Base-by-base conservation (phyloP, 1,140 invertebrate genomes). In the Hylaeus volcanicus region DNA sequence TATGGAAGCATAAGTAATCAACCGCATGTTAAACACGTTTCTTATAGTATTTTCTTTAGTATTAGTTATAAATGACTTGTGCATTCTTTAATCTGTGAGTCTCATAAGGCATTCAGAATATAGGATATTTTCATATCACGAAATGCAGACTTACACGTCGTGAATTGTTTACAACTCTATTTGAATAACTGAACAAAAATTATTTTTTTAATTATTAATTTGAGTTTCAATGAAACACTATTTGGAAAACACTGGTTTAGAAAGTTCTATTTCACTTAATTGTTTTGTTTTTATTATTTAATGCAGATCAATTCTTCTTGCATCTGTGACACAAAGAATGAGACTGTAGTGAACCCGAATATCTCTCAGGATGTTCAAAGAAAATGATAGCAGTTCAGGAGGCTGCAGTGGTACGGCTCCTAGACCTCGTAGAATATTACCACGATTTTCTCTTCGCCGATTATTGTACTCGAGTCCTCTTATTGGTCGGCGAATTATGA, bases 391-490 rank as follows among this genome's bases (percentile, higher is more conserved):
- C 79, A 89, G 80, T 60, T 72, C 88, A 61, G 88, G 86, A 81
- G 88, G 89, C 70, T 92, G 92, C 80, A 92, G 89, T 60, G 86
- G 84, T 53, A 88, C 82, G 68, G 86, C 86, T 79, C 74, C 90
- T 5, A 90, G 92, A 82, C 88, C 90, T 69, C 87, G 91, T 48
- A 86, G 92, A 86, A 66, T 92, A 53, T 91, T 93, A 82, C 91
- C 94, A 61, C 89, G 94, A 68, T 94, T 95, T 88, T 94, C 94
- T 8, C 85, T 95, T 9, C 88, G 94, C 15, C 88, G 94, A 82
- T 87, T 95, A 5, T 89, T 94, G 5, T 94, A 94, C 76, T 92
- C 94, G 6, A 94, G 93, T 84, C 94, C 94, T 3, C 81, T 95
- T 37, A 91, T 95, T 45, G 94, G 92, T 2, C 89, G 94, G 5